A percentile compares a stretch with the other conserved stretches of the same genome.
These are phyloP conservation scores for Sebastes flavidus DNA, from an alignment of 2,797 vertebrate species.

Conservation along the genomic window DNA sequence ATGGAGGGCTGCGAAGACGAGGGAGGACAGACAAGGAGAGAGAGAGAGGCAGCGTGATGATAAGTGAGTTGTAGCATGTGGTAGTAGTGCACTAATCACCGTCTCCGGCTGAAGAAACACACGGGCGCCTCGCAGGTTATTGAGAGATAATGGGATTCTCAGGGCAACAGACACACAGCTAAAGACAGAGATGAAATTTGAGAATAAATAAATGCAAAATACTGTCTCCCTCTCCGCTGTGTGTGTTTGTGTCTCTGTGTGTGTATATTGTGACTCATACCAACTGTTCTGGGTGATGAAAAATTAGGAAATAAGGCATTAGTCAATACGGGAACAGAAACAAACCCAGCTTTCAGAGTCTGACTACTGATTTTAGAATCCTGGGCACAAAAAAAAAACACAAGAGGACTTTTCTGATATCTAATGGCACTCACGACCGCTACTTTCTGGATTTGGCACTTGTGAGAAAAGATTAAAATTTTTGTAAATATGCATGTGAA, in stretches of 20 bases:
- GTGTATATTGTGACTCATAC: constrained; percentile 16
- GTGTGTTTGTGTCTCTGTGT: background rate
- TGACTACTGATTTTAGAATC: constrained; percentile 18
- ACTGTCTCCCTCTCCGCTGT: constrained; percentile 10
- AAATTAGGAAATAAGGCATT: constrained; percentile 51
- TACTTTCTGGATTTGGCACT: background rate
- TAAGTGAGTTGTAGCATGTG: constrained; percentile 71
- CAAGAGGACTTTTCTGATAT: background rate
- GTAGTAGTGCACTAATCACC: constrained; percentile 68
- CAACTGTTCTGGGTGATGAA: constrained; percentile 27
- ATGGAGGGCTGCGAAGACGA: constrained; percentile 45
- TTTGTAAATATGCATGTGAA: background rate
- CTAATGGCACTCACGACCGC: background rate
- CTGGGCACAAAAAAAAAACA: constrained; percentile 4
- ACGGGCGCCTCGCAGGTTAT: constrained; percentile 69
- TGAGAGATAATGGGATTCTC: constrained; percentile 80
- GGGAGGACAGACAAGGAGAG: constrained; percentile 29
- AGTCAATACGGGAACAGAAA: constrained; percentile 22
- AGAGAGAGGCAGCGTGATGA: constrained; percentile 41
- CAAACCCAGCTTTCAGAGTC: constrained; percentile 15
- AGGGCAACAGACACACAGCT: constrained; percentile 62
- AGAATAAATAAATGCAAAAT: constrained; percentile 74
- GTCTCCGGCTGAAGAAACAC: constrained; percentile 68
- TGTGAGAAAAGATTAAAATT: background rate
- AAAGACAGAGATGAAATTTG: constrained; percentile 62